Evolutionary conservation across 2,797 vertebrate species (phyloP).

Genomic region (Sebastes matsubarae): DNA sequence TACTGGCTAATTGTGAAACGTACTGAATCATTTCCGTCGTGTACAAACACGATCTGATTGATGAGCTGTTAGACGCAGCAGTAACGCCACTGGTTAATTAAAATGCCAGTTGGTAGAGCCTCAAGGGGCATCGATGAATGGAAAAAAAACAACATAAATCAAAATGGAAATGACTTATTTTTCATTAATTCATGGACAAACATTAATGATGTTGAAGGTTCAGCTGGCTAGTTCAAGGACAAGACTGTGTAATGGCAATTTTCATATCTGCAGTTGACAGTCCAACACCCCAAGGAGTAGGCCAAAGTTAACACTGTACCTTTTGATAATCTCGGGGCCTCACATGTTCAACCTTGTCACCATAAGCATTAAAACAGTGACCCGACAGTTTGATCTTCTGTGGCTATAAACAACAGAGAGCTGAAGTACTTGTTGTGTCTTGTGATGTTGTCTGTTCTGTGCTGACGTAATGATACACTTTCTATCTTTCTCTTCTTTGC

Average conservation of each 20-base stretch:
- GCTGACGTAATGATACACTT: too few species aligned
- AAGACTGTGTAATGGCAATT: not conserved
- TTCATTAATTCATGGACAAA: not conserved
- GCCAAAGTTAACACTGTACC: too few species aligned
- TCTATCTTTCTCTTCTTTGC: too few species aligned
- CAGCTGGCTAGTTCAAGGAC: not conserved
- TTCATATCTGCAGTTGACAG: too few species aligned
- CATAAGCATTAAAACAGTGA: too few species aligned
- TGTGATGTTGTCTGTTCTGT: too few species aligned
- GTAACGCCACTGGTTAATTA: not conserved
- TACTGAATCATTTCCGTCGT: too few species aligned
- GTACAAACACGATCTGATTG: not conserved
- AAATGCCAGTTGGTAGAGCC: not conserved
- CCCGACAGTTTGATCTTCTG: too few species aligned
- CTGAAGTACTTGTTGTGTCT: too few species aligned
- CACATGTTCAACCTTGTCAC: too few species aligned
- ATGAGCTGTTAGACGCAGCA: not conserved
- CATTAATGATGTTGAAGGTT: not conserved
- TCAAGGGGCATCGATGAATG: not conserved
- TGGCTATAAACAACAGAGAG: accelerated
- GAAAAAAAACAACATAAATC: not conserved
- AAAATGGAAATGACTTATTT: not conserved
- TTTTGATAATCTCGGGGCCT: too few species aligned
- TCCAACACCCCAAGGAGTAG: too few species aligned
- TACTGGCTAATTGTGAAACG: accelerated